phyloP scores from a whole-genome alignment of 1,140 invertebrate genomes.

The Xylocopa sonorina region DNA sequence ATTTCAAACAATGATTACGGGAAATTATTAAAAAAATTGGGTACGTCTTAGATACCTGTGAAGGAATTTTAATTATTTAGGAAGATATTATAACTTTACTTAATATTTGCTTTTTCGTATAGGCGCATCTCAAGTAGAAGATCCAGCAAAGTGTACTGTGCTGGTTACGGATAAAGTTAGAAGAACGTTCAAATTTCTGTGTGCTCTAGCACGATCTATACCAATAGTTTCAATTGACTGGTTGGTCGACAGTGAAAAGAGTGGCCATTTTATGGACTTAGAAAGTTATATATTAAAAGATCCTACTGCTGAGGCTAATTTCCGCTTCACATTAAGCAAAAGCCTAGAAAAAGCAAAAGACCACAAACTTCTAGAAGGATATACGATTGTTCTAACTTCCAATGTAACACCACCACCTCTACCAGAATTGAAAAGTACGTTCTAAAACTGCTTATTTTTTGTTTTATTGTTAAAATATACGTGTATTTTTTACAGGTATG shows the following conservation, averaged over 20 bases:
- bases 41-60: constrained; percentile 37
- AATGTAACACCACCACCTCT: constrained; percentile 76
- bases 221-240: constrained; percentile 80
- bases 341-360: constrained; percentile 75
- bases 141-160: constrained; percentile 74
- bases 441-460: not conserved
- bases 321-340: constrained; percentile 74
- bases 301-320: constrained; percentile 76
- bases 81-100: not conserved
- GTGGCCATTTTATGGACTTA: constrained; percentile 71
- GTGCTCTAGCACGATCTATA: constrained; percentile 75
- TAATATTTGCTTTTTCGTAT: constrained; percentile 34
- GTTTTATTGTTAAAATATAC: not conserved
- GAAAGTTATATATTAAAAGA: constrained; percentile 79
- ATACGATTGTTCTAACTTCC: constrained; percentile 78
- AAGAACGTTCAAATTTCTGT: constrained; percentile 82
- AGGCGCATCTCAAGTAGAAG: constrained; percentile 77
- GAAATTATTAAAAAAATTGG: constrained; percentile 59
- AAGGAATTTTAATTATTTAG: not conserved
- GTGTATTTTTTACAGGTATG: constrained; percentile 75
- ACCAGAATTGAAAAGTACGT: constrained; percentile 80
- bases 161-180: constrained; percentile 82
- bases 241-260: constrained; percentile 74
- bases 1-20: constrained; percentile 53
- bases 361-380: constrained; percentile 74